These are phyloP conservation scores for Dendrocincla tyrannina DNA, from an alignment of 2,797 vertebrate genomes.

Conservation along the genomic window DNA sequence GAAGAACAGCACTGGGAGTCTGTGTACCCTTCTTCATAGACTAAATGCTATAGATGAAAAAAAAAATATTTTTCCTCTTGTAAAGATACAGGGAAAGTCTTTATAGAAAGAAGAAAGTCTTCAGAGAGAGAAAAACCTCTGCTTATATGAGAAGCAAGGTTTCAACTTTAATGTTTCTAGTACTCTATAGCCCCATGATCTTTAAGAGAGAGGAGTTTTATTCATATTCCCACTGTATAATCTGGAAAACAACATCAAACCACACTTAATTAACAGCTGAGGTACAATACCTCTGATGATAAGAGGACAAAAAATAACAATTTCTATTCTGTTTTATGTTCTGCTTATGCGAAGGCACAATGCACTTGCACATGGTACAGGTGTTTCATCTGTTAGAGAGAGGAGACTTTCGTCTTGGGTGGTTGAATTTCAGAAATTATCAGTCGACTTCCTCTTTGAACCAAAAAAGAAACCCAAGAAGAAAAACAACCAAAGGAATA, in stretches of 20 bases:
- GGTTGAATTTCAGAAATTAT: constrained; percentile 1
- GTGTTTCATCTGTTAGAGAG: not conserved
- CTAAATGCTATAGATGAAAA: not conserved
- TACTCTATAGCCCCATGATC: accelerated
- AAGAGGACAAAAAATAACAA: not conserved
- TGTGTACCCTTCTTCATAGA: not conserved
- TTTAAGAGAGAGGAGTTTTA: not conserved
- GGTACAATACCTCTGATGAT: not conserved
- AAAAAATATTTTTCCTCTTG: not conserved
- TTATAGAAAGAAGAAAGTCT: not conserved
- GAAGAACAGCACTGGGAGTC: not conserved
- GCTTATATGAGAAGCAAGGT: not conserved
- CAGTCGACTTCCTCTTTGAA: not conserved
- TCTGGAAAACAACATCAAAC: not conserved
- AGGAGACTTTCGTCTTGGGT: not conserved
- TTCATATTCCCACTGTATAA: not conserved
- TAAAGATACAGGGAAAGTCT: not conserved
- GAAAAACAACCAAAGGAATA: not conserved
- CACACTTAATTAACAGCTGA: not conserved
- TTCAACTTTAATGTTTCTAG: not conserved
- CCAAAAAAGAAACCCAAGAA: not conserved
- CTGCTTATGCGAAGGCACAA: not conserved
- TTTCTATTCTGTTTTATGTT: not conserved
- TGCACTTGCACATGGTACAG: not conserved
- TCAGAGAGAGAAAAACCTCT: not conserved